phyloP scores from a whole-genome alignment of 2,797 vertebrate genomes.

The Myotis pilosus region DNA sequence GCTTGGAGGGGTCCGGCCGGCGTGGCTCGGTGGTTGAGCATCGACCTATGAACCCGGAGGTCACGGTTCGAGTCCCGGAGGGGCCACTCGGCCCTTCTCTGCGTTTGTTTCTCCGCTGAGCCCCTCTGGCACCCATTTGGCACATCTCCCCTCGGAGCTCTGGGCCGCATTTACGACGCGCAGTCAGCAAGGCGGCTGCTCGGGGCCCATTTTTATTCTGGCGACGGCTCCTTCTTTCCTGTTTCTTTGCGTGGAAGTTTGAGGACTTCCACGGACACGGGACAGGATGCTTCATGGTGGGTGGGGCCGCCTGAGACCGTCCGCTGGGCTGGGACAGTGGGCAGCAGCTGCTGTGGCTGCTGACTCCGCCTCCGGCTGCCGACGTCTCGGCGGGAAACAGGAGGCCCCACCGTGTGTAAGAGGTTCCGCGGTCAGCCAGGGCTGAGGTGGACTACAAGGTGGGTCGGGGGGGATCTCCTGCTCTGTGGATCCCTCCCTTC shows the following conservation, averaged over 20 bases:
- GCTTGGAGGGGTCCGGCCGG: neutral
- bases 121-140: rapidly evolving
- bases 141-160: neutral
- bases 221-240: neutral
- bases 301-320: neutral
- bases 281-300: rapidly evolving
- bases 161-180: rapidly evolving
- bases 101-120: neutral
- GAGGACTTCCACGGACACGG: neutral
- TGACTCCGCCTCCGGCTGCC: neutral
- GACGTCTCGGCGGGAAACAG: neutral
- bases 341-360: neutral
- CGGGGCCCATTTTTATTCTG: rapidly evolving
- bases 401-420: neutral
- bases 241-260: neutral
- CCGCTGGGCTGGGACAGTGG: neutral
- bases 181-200: neutral
- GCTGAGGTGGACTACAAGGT: rapidly evolving
- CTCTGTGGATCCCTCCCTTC: neutral
- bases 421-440: neutral
- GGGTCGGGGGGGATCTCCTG: neutral
- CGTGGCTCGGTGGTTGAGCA: no score
- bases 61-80: no score
- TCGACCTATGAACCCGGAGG: no score
- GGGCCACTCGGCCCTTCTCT: rapidly evolving